Conservation (phyloP, 2,797 vertebrate genomes). For the Gorsachius magnificus region DNA sequence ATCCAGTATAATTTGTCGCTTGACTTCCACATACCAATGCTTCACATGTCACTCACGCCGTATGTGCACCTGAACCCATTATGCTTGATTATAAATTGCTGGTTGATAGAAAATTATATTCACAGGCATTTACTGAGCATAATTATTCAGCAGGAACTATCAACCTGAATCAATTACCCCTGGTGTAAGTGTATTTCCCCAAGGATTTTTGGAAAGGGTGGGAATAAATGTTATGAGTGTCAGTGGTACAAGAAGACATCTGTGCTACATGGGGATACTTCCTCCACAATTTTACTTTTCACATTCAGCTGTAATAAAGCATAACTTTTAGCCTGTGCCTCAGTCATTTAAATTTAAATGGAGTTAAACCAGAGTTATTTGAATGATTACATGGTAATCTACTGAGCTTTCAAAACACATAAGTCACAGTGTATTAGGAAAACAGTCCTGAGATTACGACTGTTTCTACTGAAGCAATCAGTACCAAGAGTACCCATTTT, state of each 20-base stretch:
- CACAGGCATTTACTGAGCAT: constrained; percentile 1
- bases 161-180: constrained; percentile 35
- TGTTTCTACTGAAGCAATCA: not conserved
- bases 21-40: not conserved
- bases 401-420: not conserved
- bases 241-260: not conserved
- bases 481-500: not conserved
- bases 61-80: constrained; percentile 36
- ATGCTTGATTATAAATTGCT: constrained; percentile 42
- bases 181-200: not conserved
- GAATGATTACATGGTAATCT: not conserved
- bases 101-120: constrained; percentile 44
- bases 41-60: not conserved
- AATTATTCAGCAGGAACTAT: constrained; percentile 37
- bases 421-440: not conserved
- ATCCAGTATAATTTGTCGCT: not conserved
- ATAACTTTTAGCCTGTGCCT: not conserved
- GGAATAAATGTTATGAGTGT: not conserved
- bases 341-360: not conserved
- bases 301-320: not conserved
- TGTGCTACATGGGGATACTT: not conserved
- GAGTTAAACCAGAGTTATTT: not conserved
- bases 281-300: not conserved
- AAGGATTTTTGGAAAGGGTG: not conserved
- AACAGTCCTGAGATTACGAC: not conserved